Evolutionary conservation across 2,888 invertebrate genomes (phyloP).

Genomic region (Melipona beecheii): DNA sequence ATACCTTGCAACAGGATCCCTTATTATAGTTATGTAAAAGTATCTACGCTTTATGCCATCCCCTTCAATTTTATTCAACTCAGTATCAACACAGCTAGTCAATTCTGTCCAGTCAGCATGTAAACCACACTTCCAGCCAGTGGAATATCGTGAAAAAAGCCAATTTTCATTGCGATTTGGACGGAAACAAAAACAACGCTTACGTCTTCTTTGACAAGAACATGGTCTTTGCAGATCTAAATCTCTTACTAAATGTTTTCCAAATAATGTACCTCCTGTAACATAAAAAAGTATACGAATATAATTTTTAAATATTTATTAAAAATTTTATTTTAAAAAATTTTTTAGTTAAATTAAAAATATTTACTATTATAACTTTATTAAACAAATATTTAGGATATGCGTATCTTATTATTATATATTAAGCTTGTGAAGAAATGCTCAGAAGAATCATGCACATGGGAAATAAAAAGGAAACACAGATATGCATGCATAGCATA

Average conservation of each 20-base stretch:
- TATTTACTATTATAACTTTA: conserved; percentile 13
- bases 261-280: conserved; percentile 96
- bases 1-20: conserved; percentile 96
- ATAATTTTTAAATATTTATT: background rate
- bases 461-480: conserved; percentile 52
- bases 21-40: conserved; percentile 97
- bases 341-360: background rate
- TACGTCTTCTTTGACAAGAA: conserved; percentile 94
- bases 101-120: conserved; percentile 99
- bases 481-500: conserved; percentile 63
- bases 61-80: conserved; percentile 95
- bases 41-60: conserved; percentile 93
- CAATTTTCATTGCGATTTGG: conserved; percentile 97
- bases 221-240: conserved; percentile 96
- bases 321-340: background rate
- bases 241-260: conserved; percentile 97
- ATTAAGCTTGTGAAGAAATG: conserved; percentile 33
- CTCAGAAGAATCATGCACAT: conserved; percentile 49
- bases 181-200: conserved; percentile 96
- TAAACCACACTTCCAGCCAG: conserved; percentile 98
- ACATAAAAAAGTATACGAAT: conserved; percentile 26
- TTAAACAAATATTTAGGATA: background rate
- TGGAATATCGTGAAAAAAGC: conserved; percentile 98
- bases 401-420: conserved; percentile 27
- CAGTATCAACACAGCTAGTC: conserved; percentile 95